Conservation (phyloP, 2,113 vertebrate genomes). For the Erythrocercus mccallii region DNA sequence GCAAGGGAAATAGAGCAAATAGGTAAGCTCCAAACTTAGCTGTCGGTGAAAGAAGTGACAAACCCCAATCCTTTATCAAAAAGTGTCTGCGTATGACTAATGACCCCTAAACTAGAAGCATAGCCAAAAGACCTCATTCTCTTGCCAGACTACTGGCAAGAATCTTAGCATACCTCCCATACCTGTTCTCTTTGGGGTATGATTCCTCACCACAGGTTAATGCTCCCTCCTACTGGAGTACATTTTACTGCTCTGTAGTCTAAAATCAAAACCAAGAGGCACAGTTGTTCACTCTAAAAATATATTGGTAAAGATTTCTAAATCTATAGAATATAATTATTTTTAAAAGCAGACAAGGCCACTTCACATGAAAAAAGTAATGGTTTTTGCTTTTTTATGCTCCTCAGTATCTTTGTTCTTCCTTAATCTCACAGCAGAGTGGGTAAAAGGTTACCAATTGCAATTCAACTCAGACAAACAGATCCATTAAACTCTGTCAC, state of each 20-base stretch:
- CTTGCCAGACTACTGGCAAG: not conserved
- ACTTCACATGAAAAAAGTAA: not conserved
- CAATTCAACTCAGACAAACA: not conserved
- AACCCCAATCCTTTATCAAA: not conserved
- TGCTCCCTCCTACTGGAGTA: not conserved
- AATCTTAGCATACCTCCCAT: not conserved
- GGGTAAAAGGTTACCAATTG: slow-evolving; percentile 14
- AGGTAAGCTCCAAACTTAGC: not conserved
- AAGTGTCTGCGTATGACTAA: not conserved
- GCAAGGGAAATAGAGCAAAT: not conserved
- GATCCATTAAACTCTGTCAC: not conserved
- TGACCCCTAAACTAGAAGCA: not conserved
- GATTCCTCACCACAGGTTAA: not conserved
- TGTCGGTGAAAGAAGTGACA: not conserved
- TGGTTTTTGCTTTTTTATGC: not conserved
- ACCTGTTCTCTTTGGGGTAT: not conserved
- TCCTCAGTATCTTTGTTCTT: not conserved
- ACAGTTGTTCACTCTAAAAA: not conserved
- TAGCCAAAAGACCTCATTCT: not conserved
- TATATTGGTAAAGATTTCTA: not conserved
- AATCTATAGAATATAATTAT: not conserved
- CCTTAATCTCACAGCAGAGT: not conserved
- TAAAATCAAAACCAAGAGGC: not conserved
- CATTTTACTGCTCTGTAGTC: not conserved
- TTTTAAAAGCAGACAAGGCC: not conserved